Percentiles rank a stretch among this genome's conserved stretches.
These are phyloP conservation scores for Tetranychus piercei DNA, from an alignment of 2,888 invertebrate species.

Conservation along the genomic window DNA sequence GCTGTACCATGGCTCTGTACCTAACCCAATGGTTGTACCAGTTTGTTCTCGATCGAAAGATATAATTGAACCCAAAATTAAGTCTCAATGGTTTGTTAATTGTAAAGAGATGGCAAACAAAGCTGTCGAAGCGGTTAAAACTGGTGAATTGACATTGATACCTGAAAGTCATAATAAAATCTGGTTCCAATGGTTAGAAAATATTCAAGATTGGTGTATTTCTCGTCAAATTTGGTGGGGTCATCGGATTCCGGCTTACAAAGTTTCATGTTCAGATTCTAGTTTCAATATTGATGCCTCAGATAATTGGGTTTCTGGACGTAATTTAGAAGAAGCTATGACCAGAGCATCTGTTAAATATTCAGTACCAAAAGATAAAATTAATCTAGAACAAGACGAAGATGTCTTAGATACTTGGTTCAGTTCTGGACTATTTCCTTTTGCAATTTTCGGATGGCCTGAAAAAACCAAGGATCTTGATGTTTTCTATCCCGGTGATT, in stretches of 20 bases:
- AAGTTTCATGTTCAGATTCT: constrained; percentile 43
- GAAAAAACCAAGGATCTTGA: constrained; percentile 48
- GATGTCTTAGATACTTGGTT: constrained; percentile 99
- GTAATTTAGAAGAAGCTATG: constrained; percentile 52
- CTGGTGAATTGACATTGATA: constrained; percentile 63
- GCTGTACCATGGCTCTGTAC: constrained; percentile 56
- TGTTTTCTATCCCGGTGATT: constrained; percentile 71
- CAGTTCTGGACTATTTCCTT: constrained; percentile 86
- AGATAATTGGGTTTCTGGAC: constrained; percentile 43
- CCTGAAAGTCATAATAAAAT: constrained; percentile 76
- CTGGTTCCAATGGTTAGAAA: constrained; percentile 92
- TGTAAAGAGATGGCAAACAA: constrained; percentile 71
- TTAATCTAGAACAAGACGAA: constrained; percentile 55
- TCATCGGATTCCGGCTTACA: constrained; percentile 87
- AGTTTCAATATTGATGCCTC: constrained; percentile 8
- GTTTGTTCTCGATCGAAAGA: constrained; percentile 83
- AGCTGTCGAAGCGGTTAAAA: constrained; percentile 58
- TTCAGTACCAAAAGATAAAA: constrained; percentile 36
- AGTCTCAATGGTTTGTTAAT: constrained; percentile 91
- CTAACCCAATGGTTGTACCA: constrained; percentile 91
- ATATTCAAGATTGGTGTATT: constrained; percentile 95
- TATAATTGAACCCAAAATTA: constrained; percentile 83
- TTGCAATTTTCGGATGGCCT: constrained; percentile 94
- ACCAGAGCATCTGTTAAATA: constrained; percentile 57
- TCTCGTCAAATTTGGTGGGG: constrained; percentile 98